Conservation (phyloP, 2,888 invertebrate genomes). For the Pyrochroa serraticornis region DNA sequence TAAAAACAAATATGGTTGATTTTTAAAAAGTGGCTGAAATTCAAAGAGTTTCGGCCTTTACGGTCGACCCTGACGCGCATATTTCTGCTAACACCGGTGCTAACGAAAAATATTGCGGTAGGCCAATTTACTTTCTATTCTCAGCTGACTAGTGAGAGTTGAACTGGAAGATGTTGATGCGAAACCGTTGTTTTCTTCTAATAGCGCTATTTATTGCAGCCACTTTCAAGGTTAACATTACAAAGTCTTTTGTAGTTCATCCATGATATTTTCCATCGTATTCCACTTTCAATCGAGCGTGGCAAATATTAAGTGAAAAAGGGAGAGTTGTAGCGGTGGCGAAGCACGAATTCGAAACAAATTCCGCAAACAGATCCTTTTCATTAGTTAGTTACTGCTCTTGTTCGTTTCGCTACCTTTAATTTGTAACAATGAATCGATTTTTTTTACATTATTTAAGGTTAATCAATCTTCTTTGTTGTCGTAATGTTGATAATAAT, state of each 20-base stretch:
- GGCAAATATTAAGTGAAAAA: conserved; percentile 19
- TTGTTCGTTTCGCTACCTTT: too few relatives aligned
- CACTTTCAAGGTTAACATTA: conserved; percentile 26
- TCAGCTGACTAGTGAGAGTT: conserved; percentile 29
- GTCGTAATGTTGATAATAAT: too few relatives aligned
- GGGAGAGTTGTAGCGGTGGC: conserved; percentile 13
- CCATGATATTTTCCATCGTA: conserved; percentile 8
- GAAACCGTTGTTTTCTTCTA: conserved; percentile 17
- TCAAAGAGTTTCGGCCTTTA: too few relatives aligned
- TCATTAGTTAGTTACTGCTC: too few relatives aligned
- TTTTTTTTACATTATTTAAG: too few relatives aligned
- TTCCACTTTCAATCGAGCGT: conserved; percentile 19
- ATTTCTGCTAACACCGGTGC: not conserved
- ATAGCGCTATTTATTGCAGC: conserved; percentile 5
- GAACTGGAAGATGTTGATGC: conserved; percentile 7
- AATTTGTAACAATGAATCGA: too few relatives aligned
- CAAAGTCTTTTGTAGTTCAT: conserved; percentile 10
- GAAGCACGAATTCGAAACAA: not conserved
- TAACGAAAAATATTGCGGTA: conserved; percentile 14
- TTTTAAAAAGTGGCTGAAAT: too few relatives aligned
- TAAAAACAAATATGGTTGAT: too few relatives aligned
- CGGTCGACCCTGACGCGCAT: too few relatives aligned
- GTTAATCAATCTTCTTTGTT: too few relatives aligned
- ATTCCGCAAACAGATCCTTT: not conserved
- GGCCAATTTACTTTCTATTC: conserved; percentile 22